Evolutionary conservation across 2,113 vertebrate species (phyloP).

Genomic region (Capricornis sumatraensis): DNA sequence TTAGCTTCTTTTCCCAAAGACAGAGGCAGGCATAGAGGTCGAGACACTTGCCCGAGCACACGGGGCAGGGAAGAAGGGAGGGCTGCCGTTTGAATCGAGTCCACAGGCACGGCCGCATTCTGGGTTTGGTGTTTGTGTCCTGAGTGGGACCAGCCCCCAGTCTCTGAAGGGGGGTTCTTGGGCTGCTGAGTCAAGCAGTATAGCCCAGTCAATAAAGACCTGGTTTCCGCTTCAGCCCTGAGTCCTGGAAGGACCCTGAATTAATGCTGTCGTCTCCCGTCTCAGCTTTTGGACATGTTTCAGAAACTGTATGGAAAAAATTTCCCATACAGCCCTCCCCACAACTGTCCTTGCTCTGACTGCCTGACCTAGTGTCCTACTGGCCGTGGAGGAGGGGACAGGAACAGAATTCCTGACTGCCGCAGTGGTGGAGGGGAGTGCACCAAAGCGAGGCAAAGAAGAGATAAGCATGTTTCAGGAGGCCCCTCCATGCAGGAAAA

Average conservation of each 20-base stretch:
- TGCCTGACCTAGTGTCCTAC: neutral
- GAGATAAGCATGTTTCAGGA: neutral
- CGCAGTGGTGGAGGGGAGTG: fast-evolving
- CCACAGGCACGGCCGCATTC: neutral
- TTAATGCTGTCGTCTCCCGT: neutral
- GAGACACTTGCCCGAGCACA: neutral
- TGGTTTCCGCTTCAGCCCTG: neutral
- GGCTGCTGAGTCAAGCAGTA: neutral
- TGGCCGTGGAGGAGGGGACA: fast-evolving
- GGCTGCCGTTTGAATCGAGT: neutral
- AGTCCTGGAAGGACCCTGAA: neutral
- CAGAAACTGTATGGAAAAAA: neutral
- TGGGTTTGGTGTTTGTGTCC: neutral
- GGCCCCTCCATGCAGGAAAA: neutral
- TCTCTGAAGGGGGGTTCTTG: neutral
- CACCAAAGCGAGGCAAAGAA: neutral
- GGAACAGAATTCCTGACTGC: neutral
- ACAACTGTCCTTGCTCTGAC: neutral
- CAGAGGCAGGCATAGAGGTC: neutral
- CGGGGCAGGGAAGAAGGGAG: neutral
- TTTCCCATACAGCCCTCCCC: neutral
- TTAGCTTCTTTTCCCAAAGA: too few species aligned
- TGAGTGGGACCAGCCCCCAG: neutral
- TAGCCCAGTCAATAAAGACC: neutral
- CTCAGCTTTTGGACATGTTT: neutral